A percentile compares a stretch with the other conserved stretches of the same genome.
Evolutionary conservation across 2,888 invertebrate genomes (phyloP).

Genomic region (Autographa gamma): DNA sequence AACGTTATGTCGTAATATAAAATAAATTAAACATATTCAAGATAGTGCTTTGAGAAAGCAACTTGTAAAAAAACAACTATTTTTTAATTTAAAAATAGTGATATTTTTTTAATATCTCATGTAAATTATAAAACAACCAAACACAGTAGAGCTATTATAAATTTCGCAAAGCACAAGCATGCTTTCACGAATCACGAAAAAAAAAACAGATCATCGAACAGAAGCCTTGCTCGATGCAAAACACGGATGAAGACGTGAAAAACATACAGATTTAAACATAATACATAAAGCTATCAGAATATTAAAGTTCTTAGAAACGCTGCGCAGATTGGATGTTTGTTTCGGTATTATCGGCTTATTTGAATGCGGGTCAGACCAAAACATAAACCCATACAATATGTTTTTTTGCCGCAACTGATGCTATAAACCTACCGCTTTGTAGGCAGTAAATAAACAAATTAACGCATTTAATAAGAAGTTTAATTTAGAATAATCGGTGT

Average conservation of each 20-base stretch:
- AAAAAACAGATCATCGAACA: constrained; percentile 20
- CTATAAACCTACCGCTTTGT: background rate
- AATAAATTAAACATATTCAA: background rate
- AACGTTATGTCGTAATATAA: constrained; percentile 28
- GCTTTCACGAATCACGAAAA: constrained; percentile 14
- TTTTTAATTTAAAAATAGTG: too few relatives aligned
- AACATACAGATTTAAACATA: constrained; percentile 39
- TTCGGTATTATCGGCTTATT: constrained; percentile 30
- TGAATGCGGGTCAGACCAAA: constrained; percentile 18
- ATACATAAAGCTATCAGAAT: constrained; percentile 49
- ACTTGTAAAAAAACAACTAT: too few relatives aligned
- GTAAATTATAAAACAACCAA: too few relatives aligned
- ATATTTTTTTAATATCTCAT: too few relatives aligned
- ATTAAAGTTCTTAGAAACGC: constrained; percentile 35
- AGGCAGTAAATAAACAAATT: too few relatives aligned
- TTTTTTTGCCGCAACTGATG: background rate
- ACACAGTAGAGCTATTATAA: too few relatives aligned
- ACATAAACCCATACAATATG: constrained; percentile 6
- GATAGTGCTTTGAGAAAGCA: too few relatives aligned
- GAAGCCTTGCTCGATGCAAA: constrained; percentile 23
- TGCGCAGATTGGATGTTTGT: constrained; percentile 30
- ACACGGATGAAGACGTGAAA: constrained; percentile 31
- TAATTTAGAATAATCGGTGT: background rate
- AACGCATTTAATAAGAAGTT: too few relatives aligned
- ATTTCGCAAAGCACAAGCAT: too few relatives aligned